phyloP scores from a whole-genome alignment of 1,140 invertebrate species.

The Apis florea region DNA sequence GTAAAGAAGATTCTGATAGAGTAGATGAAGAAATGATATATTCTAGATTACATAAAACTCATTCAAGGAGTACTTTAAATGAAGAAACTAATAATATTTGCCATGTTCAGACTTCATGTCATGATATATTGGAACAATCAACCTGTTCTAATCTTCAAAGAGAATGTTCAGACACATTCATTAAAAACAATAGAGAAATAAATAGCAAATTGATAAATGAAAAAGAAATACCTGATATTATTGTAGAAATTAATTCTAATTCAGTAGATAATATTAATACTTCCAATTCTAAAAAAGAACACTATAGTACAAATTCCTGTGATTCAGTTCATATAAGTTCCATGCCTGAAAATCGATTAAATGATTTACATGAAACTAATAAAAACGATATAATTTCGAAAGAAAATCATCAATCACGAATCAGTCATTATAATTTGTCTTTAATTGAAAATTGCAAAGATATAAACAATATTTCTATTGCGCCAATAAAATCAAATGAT shows the following conservation, averaged over 20 bases:
- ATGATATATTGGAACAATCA: constrained; percentile 26
- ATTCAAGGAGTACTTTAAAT: constrained; percentile 58
- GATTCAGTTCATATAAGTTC: constrained; percentile 65
- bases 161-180: constrained; percentile 32
- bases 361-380: constrained; percentile 36
- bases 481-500: not conserved
- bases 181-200: constrained; percentile 19
- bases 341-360: constrained; percentile 46
- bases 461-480: constrained; percentile 4
- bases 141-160: constrained; percentile 18
- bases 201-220: constrained; percentile 45
- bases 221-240: constrained; percentile 53
- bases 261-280: constrained; percentile 51
- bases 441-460: constrained; percentile 21
- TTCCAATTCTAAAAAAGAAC: constrained; percentile 58
- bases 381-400: constrained; percentile 37
- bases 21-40: constrained; percentile 64
- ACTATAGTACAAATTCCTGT: constrained; percentile 67
- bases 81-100: constrained; percentile 51
- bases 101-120: constrained; percentile 40
- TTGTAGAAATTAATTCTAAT: constrained; percentile 50
- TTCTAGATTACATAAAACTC: constrained; percentile 65
- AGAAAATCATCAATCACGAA: constrained; percentile 35
- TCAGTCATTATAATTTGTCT: constrained; percentile 31
- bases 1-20: constrained; percentile 72